Conservation (phyloP, 1,140 invertebrate species). For the Nebria ingens region DNA sequence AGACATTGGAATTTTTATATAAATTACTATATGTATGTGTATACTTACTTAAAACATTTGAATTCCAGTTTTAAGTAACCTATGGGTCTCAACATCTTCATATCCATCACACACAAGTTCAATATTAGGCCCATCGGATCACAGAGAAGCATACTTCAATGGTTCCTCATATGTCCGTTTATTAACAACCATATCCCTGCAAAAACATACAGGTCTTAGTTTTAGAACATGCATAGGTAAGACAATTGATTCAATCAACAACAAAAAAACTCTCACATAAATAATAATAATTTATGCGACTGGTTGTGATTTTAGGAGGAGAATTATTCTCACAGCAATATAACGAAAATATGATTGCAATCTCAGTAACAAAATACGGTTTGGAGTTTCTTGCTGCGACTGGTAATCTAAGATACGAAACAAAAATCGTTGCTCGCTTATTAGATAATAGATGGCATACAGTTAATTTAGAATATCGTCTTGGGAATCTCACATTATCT, state of each 20-base stretch:
- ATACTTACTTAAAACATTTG: too few species aligned
- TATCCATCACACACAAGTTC: neutral
- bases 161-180: constrained; percentile 62
- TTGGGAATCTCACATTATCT: constrained; percentile 53
- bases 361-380: constrained; percentile 53
- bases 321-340: constrained; percentile 61
- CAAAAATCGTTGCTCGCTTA: constrained; percentile 50
- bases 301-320: constrained; percentile 46
- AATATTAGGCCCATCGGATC: constrained; percentile 35
- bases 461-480: constrained; percentile 52
- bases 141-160: constrained; percentile 71
- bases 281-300: neutral
- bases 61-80: neutral
- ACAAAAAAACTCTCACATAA: constrained; percentile 5
- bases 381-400: constrained; percentile 50
- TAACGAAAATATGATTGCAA: constrained; percentile 52
- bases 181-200: constrained; percentile 56
- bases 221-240: constrained; percentile 65
- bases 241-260: too few species aligned
- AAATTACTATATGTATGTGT: too few species aligned
- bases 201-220: constrained; percentile 65
- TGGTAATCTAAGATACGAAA: constrained; percentile 46
- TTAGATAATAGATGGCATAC: constrained; percentile 74
- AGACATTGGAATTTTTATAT: too few species aligned
- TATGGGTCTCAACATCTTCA: neutral